Conservation (phyloP, 2,797 vertebrate genomes). For the Sebastes hopkinsi region DNA sequence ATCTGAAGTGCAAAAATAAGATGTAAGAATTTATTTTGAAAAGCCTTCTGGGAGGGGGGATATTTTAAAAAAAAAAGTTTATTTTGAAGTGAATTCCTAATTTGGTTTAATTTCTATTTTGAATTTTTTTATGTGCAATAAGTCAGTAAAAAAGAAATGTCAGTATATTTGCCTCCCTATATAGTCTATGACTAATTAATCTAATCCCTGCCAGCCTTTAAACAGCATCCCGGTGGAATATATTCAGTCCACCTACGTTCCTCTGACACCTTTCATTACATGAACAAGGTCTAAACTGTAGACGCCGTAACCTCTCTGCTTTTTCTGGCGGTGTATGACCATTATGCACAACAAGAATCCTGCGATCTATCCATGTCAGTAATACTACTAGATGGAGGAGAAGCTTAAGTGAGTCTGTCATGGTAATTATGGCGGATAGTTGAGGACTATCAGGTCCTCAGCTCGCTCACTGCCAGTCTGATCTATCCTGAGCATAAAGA, state of each 20-base stretch:
- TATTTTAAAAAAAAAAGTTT: slow-evolving; percentile 31
- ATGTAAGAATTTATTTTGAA: slow-evolving; percentile 26
- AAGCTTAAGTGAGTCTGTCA: slow-evolving; percentile 81
- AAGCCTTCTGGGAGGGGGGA: neutral
- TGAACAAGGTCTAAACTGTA: slow-evolving; percentile 47
- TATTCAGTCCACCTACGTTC: slow-evolving; percentile 47
- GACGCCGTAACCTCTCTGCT: slow-evolving; percentile 44
- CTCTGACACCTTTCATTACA: slow-evolving; percentile 66
- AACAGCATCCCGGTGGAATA: slow-evolving; percentile 55
- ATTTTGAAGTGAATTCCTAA: slow-evolving; percentile 52
- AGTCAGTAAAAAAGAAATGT: slow-evolving; percentile 38
- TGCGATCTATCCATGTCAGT: slow-evolving; percentile 66
- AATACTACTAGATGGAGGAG: slow-evolving; percentile 70
- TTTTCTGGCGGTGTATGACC: slow-evolving; percentile 30
- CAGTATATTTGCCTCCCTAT: slow-evolving; percentile 59
- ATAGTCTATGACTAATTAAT: slow-evolving; percentile 66
- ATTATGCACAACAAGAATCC: slow-evolving; percentile 65
- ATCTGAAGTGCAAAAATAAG: slow-evolving; percentile 38
- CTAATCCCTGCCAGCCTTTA: slow-evolving; percentile 65
- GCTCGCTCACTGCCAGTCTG: slow-evolving; percentile 61
- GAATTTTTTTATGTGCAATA: slow-evolving; percentile 39
- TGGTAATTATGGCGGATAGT: slow-evolving; percentile 76
- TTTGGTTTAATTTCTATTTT: slow-evolving; percentile 43
- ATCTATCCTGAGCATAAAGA: slow-evolving; percentile 71
- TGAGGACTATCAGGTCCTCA: slow-evolving; percentile 74